Percentiles rank a stretch among this genome's conserved stretches.
phyloP scores from a whole-genome alignment of 2,888 invertebrate species.

The Pristionchus arcanus region DNA sequence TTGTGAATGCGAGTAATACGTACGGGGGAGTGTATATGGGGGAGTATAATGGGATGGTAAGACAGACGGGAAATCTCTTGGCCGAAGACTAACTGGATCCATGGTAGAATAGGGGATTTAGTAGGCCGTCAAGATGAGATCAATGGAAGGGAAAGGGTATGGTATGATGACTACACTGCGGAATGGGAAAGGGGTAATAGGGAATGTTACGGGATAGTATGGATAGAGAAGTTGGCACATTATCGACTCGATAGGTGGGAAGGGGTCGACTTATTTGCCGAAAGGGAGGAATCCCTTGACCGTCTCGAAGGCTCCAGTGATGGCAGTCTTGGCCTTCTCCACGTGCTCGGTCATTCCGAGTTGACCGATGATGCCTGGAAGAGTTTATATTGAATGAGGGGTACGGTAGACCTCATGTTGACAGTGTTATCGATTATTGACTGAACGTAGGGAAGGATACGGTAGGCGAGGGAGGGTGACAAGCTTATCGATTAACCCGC shows the following conservation, averaged over 20 bases:
- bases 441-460: background rate
- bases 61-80: conserved; percentile 19
- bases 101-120: background rate
- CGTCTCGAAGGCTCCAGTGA: conserved; percentile 76
- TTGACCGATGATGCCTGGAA: conserved; percentile 75
- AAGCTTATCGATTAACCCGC: background rate
- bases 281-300: conserved; percentile 79
- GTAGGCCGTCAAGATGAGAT: background rate
- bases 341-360: conserved; percentile 78
- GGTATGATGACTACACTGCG: conserved; percentile 41
- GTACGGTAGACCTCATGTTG: too few species aligned
- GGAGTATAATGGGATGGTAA: background rate
- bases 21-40: background rate
- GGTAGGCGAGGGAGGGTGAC: background rate
- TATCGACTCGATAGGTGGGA: background rate
- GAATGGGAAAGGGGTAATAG: background rate
- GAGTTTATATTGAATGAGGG: background rate
- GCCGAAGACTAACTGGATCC: background rate
- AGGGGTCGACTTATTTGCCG: conserved; percentile 61
- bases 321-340: conserved; percentile 79
- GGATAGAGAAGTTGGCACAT: background rate
- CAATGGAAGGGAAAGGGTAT: conserved; percentile 6
- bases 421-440: too few species aligned
- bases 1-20: conserved; percentile 14
- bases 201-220: background rate